Percentiles rank a stretch among this genome's conserved stretches.
Evolutionary conservation across 2,113 vertebrate species (phyloP).

Genomic region (Triplophysa tibetana): DNA sequence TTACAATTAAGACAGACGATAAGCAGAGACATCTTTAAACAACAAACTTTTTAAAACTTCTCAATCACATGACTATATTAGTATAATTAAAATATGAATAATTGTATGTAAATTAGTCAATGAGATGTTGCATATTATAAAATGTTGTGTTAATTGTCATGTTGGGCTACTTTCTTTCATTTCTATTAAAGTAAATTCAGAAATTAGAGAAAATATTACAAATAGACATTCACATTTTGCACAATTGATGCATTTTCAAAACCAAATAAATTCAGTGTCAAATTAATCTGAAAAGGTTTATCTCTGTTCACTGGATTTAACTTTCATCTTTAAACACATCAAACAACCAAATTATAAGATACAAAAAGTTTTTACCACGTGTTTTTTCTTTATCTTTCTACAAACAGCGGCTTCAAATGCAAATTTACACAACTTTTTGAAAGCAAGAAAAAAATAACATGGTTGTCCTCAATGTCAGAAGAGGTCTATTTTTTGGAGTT

Average conservation of each 20-base stretch:
- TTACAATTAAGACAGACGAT: background rate
- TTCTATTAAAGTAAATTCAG: background rate
- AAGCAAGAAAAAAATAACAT: background rate
- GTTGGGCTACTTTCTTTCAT: no score
- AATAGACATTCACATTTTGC: background rate
- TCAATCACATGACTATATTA: no score
- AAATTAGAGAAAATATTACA: background rate
- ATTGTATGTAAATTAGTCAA: background rate
- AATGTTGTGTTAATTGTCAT: background rate
- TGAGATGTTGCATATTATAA: background rate
- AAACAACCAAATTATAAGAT: background rate
- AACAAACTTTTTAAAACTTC: no score
- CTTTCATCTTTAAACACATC: background rate
- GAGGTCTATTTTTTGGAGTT: background rate
- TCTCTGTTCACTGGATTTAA: background rate
- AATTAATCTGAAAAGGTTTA: background rate
- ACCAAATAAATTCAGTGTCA: background rate
- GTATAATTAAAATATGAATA: no score
- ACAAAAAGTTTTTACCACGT: background rate
- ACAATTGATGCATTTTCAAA: no score
- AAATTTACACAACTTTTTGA: background rate
- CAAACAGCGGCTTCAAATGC: background rate
- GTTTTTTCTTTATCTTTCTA: background rate
- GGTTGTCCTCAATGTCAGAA: background rate
- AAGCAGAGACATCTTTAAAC: no score